Evolutionary conservation across 2,888 invertebrate species (phyloP).

Genomic region (Mactromeris polynyma): DNA sequence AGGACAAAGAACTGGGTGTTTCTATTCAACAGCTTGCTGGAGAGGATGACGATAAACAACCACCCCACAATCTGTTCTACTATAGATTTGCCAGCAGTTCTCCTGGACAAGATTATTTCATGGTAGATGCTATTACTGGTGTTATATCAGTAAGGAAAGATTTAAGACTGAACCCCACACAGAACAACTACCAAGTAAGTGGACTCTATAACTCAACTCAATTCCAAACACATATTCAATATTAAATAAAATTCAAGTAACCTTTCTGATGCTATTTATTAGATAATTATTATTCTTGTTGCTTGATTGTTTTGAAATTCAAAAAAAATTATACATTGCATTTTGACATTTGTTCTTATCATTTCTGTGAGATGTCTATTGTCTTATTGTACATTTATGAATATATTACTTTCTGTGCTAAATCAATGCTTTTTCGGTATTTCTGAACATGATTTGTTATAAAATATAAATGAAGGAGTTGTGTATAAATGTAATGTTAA

Average conservation of each 20-base stretch:
- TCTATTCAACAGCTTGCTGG: slow-evolving; percentile 61
- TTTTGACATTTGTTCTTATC: neutral
- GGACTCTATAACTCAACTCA: no score
- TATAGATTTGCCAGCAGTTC: slow-evolving; percentile 55
- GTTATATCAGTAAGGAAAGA: slow-evolving; percentile 74
- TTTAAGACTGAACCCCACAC: slow-evolving; percentile 61
- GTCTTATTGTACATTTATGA: no score
- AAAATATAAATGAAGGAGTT: no score
- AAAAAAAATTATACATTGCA: neutral
- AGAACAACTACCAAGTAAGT: neutral
- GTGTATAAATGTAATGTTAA: no score
- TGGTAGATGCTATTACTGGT: slow-evolving; percentile 72
- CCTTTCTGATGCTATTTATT: no score
- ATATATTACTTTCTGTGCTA: no score
- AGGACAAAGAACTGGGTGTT: slow-evolving; percentile 59
- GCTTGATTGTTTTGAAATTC: neutral
- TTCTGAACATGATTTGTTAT: no score
- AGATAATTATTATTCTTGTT: no score
- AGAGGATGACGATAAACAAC: slow-evolving; percentile 75
- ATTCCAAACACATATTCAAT: no score
- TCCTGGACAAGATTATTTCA: slow-evolving; percentile 68
- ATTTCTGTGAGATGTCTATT: no score
- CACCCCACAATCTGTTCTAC: slow-evolving; percentile 74
- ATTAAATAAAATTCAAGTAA: no score
- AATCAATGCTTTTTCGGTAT: no score